Conservation (phyloP, 2,888 invertebrate species). For the Scaptomyza cyrtandrae region DNA sequence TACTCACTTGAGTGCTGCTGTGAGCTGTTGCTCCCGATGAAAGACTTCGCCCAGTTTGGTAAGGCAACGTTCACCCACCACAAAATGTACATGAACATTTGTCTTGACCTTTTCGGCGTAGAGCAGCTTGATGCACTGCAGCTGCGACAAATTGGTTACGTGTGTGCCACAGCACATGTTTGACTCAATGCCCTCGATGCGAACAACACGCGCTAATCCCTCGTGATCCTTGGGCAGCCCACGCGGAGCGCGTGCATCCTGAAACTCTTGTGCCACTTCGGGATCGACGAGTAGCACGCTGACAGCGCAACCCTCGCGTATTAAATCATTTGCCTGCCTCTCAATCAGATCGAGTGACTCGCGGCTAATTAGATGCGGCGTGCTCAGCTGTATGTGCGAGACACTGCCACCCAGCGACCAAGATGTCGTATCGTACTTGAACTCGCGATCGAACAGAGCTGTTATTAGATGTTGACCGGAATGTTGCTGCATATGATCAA, state of each 20-base stretch:
- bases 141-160: conserved; percentile 89
- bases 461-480: conserved; percentile 93
- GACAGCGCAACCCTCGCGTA: conserved; percentile 86
- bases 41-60: conserved; percentile 87
- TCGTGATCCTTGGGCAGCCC: conserved; percentile 92
- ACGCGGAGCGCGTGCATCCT: conserved; percentile 84
- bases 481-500: conserved; percentile 97
- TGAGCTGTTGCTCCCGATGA: conserved; percentile 89
- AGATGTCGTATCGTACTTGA: conserved; percentile 89
- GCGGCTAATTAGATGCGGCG: conserved; percentile 85
- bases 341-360: conserved; percentile 87
- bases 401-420: conserved; percentile 92
- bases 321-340: conserved; percentile 88
- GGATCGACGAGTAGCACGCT: conserved; percentile 88
- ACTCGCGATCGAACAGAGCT: conserved; percentile 90
- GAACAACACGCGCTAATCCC: conserved; percentile 90
- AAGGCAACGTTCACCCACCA: conserved; percentile 90
- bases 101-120: conserved; percentile 90
- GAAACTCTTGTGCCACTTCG: conserved; percentile 86
- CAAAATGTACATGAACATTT: conserved; percentile 88
- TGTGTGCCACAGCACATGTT: conserved; percentile 96
- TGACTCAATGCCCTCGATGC: conserved; percentile 90
- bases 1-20: conserved; percentile 89
- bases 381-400: conserved; percentile 89
- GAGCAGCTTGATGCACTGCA: conserved; percentile 89